Evolutionary conservation across 1,140 invertebrate genomes (phyloP), one percentile per base, ranked within the genome.

Genomic region (Acyrthosiphon pisum): DNA sequence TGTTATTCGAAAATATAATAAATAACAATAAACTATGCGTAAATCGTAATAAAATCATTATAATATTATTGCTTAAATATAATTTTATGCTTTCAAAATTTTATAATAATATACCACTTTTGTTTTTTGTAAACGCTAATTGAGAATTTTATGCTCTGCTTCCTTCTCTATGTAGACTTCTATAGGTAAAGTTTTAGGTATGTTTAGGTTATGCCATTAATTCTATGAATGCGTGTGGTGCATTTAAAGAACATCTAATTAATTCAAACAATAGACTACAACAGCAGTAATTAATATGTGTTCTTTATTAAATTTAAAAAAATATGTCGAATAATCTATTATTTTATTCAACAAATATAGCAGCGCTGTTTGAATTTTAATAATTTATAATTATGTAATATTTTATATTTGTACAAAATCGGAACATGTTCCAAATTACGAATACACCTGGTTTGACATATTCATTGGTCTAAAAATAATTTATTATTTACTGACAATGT

Each of bases 371-470:
- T 88, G 48, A 50, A 88, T 22, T n/a, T 88, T 48, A 18, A 35
- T 44, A 48, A 44, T 84, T 68, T 26, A 48, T 35, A 50, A 48
- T 53, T 48, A 50, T 22, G n/a, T 87, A 46, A 26, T 41, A 44
- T 46, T 68, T 68, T 68, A 68, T 68, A n/a, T 76, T 76, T n/a
- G 14, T 30, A 37, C n/a, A 46, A 87, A 18, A 87, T 60, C 3
- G 30, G 60, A 44, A 68, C 14, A 68, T 68, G 53, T 68, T 90
- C 89, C 35, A 90, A 56, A 60, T 60, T 90, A 56, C 20, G 9
- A 90, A 90, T 90, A 90, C 37, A 90, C 89, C 56, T 68, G 26
- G 14, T 68, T 90, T 90, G 35, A 90, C 89, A 90, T 90, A 44
- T 68, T 68, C 26, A 60, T 68, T 44, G 37, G 37, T 90, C 89